These are phyloP conservation scores for Aleiodes testaceus DNA, from an alignment of 2,888 invertebrate species.

Conservation along the genomic window DNA sequence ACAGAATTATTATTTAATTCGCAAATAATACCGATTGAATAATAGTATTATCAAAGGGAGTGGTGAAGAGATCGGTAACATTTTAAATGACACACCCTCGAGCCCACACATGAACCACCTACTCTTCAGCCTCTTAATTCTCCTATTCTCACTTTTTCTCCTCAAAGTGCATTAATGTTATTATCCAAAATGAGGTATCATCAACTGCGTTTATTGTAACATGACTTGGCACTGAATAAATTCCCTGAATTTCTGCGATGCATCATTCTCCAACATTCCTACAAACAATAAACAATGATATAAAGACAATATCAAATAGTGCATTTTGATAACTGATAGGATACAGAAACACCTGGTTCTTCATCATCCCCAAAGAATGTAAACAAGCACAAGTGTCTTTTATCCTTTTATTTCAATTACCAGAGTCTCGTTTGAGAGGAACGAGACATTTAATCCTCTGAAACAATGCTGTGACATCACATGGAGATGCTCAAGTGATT, in stretches of 20 bases:
- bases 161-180: conserved; percentile 20
- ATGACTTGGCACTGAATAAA: conserved; percentile 20
- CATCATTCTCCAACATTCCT: background rate
- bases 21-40: conserved; percentile 11
- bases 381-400: background rate
- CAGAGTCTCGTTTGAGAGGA: too few relatives aligned
- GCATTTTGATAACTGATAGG: background rate
- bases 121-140: conserved; percentile 47
- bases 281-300: background rate
- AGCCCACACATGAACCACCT: conserved; percentile 52
- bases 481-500: background rate
- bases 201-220: conserved; percentile 11
- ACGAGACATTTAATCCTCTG: too few relatives aligned
- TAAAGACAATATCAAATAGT: background rate
- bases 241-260: background rate
- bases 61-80: conserved; percentile 49
- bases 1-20: conserved; percentile 16
- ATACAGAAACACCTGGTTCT: conserved; percentile 1
- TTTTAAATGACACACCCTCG: conserved; percentile 55
- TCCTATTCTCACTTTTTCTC: conserved; percentile 22
- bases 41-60: conserved; percentile 51
- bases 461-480: background rate
- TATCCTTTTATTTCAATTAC: too few relatives aligned
- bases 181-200: conserved; percentile 37
- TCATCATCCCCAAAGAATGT: conserved; percentile 1